These are phyloP conservation scores for Tiliacea aurago DNA, from an alignment of 2,888 invertebrate species.

Conservation along the genomic window DNA sequence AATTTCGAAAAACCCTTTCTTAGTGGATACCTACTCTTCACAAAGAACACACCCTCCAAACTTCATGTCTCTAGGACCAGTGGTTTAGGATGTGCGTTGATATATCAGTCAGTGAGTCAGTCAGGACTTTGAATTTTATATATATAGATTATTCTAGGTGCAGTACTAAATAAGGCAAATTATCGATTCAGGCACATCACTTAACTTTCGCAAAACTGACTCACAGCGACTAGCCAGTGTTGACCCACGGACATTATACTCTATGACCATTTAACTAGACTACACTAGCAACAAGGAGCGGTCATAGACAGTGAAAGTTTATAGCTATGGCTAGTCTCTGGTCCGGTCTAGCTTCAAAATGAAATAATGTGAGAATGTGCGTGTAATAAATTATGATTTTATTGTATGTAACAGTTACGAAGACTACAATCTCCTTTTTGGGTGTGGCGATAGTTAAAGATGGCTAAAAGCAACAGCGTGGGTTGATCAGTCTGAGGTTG, in stretches of 20 bases:
- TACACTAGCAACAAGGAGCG: conserved; percentile 24
- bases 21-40: too few species aligned
- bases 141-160: neutral
- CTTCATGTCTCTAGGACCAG: too few species aligned
- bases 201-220: conserved; percentile 48
- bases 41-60: too few species aligned
- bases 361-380: conserved; percentile 33
- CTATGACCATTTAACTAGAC: conserved; percentile 47
- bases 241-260: conserved; percentile 42
- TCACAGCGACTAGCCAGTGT: conserved; percentile 31
- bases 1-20: too few species aligned
- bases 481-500: neutral
- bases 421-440: conserved; percentile 24
- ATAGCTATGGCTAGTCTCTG: conserved; percentile 17
- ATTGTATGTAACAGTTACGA: conserved; percentile 4
- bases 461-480: neutral
- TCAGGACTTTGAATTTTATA: too few species aligned
- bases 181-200: conserved; percentile 45
- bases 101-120: too few species aligned
- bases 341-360: conserved; percentile 34
- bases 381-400: conserved; percentile 39
- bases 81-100: too few species aligned
- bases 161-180: neutral
- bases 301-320: conserved; percentile 54
- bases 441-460: conserved; percentile 24